Evolutionary conservation across 2,888 invertebrate genomes (phyloP), one percentile per base, ranked within the genome.

Genomic region (Patella pellucida): DNA sequence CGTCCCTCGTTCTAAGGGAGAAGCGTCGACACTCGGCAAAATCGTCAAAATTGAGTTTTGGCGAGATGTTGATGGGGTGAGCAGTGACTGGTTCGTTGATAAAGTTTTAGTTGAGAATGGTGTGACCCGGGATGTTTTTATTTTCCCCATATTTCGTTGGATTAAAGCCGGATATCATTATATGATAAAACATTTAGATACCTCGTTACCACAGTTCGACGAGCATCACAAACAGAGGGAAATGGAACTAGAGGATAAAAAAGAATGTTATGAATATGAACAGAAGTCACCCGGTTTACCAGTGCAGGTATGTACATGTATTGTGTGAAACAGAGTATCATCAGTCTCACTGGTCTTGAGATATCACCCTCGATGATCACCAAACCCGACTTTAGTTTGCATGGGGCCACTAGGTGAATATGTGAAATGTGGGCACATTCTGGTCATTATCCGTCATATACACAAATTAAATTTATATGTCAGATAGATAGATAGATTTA

Each of bases 71-170:
- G 79, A 81, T 5, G 90, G 90, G 16, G 69, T 89, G 27, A 87
- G 84, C 16, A 88, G 90, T 74, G 88, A 88, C 76, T 92, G 92
- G 92, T 92, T 85, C 76, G 86, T 89, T 76, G 89, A 90, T 74
- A 85, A 84, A 70, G 79, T 91, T 9, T 81, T 85, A 54, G 86
- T 90, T 16, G 84, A 86, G 69, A 86, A 87, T 77, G 77, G 84
- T 50, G 80, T 83, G 51, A 84, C 83, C 9, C 84, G 86, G 50
- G 79, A 80, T 19, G 85, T 84, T 31, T 89, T 81, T 75, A 83
- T 85, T 51, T 90, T 90, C 78, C 92, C 92, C 0, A 85, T 92
- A 12, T 87, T 90, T 78, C 86, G 92, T 51, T 92, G 92, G 92
- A 88, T 92, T 74, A 85, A 87, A 52, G 83, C 90, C 9, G 83